Evolutionary conservation across 1,140 invertebrate species (phyloP), one percentile per base, ranked within the genome.

Genomic region (Plectrocnemia conspersa): DNA sequence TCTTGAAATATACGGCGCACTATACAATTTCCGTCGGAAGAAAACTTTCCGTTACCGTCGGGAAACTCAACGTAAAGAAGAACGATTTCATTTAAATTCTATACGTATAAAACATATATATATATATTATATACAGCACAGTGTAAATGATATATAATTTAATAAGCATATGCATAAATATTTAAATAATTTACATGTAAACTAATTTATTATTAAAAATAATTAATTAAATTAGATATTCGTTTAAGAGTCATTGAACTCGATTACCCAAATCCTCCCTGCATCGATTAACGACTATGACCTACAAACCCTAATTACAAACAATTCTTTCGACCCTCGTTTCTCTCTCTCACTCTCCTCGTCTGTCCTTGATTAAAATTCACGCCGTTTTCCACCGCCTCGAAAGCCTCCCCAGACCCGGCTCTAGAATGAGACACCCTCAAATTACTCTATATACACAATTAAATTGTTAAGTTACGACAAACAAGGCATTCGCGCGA

Each of bases 381-480:
- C 59, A 61, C 50, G 33, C 54, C 59, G 32, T 40, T n/a, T 32
- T 33, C 41, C 41, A 44, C 21, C 21, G 21, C 3, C 18, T 9
- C 5, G 33, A 2, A 32, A 6, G 24, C 25, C 23, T 27, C 24
- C 27, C 27, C 27, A 29, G 6, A 7, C 27, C n/a, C 27, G 6
- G n/a, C n/a, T 6, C n/a, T n/a, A n/a, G n/a, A 7, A 15, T 10
- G 10, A 5, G 10, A 7, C 10, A 23, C 41, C 54, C 46, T 29
- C 22, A 53, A 61, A 61, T 61, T 61, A 61, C 59, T 61, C 52
- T 57, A 54, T 61, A 57, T 61, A 57, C 55, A 61, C 59, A 61
- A 61, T 61, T 61, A 61, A 61, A 61, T 61, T 61, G 59, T 57
- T 61, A 54, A 61, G 57, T 61, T 57, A 61, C 54, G 54, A 61